These are phyloP conservation scores for Ceratoteleas bidentatus DNA, from an alignment of 1,140 invertebrate genomes.

Conservation along the genomic window DNA sequence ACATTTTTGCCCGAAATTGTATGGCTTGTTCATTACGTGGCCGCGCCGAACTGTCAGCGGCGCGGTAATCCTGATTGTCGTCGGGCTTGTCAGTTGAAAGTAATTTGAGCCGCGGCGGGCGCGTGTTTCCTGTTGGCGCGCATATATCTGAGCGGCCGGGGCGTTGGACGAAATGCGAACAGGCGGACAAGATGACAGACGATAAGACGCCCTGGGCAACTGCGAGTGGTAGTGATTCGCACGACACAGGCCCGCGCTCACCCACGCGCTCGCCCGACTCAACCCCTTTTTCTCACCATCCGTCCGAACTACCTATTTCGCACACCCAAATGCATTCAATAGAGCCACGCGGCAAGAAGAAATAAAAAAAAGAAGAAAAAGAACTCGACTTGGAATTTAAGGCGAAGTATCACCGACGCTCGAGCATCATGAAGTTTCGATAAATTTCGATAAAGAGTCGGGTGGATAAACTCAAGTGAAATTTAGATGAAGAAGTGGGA, in stretches of 20 bases:
- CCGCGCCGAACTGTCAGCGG: constrained; percentile 40
- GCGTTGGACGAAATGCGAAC: constrained; percentile 73
- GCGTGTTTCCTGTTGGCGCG: constrained; percentile 60
- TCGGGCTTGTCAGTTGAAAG: constrained; percentile 58
- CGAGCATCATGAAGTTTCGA: too few relatives aligned
- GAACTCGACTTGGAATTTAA: not conserved
- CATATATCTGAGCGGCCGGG: constrained; percentile 58
- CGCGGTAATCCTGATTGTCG: constrained; percentile 59
- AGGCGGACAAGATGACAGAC: constrained; percentile 79
- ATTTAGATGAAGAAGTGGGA: too few relatives aligned
- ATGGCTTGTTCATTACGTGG: constrained; percentile 53
- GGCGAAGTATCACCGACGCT: not conserved
- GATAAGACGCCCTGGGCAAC: constrained; percentile 75
- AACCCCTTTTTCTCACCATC: constrained; percentile 56
- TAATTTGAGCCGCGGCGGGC: constrained; percentile 52
- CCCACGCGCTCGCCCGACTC: constrained; percentile 70
- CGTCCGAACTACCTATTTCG: constrained; percentile 15
- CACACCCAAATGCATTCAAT: constrained; percentile 19
- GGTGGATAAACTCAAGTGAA: too few relatives aligned
- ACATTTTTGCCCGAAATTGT: constrained; percentile 49
- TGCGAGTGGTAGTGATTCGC: constrained; percentile 74
- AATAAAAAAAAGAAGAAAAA: not conserved
- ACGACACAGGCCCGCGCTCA: constrained; percentile 74
- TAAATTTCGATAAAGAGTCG: too few relatives aligned
- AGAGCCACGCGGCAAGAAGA: not conserved